phyloP scores from a whole-genome alignment of 2,797 vertebrate species.

The Monodelphis domestica region DNA sequence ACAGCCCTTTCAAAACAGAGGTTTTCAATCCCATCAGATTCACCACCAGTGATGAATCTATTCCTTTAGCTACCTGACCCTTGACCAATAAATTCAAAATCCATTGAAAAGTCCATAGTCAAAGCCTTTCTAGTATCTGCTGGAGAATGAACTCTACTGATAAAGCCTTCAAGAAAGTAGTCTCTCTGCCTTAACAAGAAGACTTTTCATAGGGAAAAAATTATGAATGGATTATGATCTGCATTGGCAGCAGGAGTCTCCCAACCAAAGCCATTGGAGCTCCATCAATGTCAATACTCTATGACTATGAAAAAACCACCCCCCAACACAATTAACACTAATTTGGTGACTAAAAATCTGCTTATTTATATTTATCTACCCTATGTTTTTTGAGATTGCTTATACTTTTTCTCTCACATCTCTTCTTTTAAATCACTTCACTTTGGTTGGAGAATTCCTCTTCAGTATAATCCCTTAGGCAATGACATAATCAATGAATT shows the following conservation, averaged over 20 bases:
- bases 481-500: not conserved
- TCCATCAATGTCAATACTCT: not conserved
- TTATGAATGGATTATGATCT: not conserved
- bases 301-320: not conserved
- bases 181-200: not conserved
- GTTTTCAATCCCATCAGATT: not conserved
- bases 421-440: not conserved
- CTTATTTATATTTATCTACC: constrained; percentile 32
- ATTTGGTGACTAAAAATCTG: constrained; percentile 32
- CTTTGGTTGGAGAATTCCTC: not conserved
- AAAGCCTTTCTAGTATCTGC: not conserved
- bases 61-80: not conserved
- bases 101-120: not conserved
- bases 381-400: constrained; percentile 33
- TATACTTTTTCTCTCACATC: constrained; percentile 13
- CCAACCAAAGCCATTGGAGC: not conserved
- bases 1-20: not conserved
- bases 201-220: not conserved
- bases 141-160: not conserved
- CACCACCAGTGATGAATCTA: not conserved
- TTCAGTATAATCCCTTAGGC: not conserved
- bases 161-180: not conserved
- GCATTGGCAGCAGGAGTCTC: not conserved
- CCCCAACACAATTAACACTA: constrained; percentile 10
- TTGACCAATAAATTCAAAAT: not conserved